phyloP scores from a whole-genome alignment of 2,888 invertebrate genomes.

The Phalera bucephala region DNA sequence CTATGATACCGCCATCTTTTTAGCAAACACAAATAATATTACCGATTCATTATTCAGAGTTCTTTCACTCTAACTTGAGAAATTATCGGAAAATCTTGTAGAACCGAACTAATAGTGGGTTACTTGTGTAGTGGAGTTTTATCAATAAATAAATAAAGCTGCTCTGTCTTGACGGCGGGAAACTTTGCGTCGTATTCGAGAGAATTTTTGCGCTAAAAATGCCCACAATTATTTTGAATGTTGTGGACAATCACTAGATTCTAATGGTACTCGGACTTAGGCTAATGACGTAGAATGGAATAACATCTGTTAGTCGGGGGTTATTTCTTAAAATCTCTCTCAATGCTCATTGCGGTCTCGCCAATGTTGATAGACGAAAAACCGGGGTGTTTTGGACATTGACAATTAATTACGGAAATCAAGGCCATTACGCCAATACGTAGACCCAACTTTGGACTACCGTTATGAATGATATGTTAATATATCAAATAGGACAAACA shows the following conservation, averaged over 20 bases:
- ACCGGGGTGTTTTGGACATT: too few species aligned
- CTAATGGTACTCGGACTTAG: too few species aligned
- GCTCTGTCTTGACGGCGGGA: slow-evolving; percentile 11
- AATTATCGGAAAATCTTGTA: slow-evolving; percentile 2
- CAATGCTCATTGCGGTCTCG: too few species aligned
- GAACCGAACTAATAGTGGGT: too few species aligned
- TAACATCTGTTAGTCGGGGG: slow-evolving; percentile 21
- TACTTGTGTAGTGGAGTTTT: slow-evolving; percentile 8
- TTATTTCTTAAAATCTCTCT: slow-evolving; percentile 21
- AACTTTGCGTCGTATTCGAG: too few species aligned
- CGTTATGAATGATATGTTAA: too few species aligned
- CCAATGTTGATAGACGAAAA: too few species aligned
- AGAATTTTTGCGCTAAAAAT: slow-evolving; percentile 17
- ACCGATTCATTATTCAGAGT: background rate
- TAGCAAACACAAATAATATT: background rate
- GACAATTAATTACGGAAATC: too few species aligned
- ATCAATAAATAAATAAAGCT: slow-evolving; percentile 10
- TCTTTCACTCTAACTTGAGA: background rate
- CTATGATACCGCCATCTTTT: too few species aligned
- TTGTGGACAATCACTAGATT: slow-evolving; percentile 13
- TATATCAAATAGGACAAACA: too few species aligned
- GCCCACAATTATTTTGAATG: slow-evolving; percentile 9
- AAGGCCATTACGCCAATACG: too few species aligned
- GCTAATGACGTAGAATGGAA: slow-evolving; percentile 17
- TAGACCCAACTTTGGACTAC: too few species aligned